Evolutionary conservation across 2,888 invertebrate species (phyloP), one percentile per base, ranked within the genome.

Genomic region (Trichogramma evanescens): DNA sequence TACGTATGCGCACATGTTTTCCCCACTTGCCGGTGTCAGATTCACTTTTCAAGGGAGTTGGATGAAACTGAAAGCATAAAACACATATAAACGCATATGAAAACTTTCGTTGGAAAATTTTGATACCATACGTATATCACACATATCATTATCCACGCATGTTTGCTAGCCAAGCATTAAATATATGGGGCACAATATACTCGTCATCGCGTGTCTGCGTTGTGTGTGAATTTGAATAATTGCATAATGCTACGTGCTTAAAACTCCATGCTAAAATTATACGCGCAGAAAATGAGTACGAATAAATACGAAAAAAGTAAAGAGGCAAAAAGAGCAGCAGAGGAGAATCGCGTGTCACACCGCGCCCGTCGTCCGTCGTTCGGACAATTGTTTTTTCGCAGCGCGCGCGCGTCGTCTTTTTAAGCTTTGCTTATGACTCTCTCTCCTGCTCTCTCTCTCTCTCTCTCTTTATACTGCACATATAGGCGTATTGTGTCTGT

Each of bases 21-120:
- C 55, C 54, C 45, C 26, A 26, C 26, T 26, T 26, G 26, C 54
- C 56, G 46, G 54, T 58, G 48, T 45, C 62, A 54, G 58, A 58
- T 61, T 64, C 60, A 58, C 62, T 64, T 64, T 64, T 64, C 62
- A 64, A 64, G 64, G 62, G 62, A 63, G 8, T 9, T 41, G 9
- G 51, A 44, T 50, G 64, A 64, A 64, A 64, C 59, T 56, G 64
- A 64, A 64, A 64, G 64, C 61, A 64, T 57, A 63, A 57, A 59
- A 56, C 50, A 42, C 13, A 38, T 42, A 26, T 48, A 13, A 10
- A 6, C n/a, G 45, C 53, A 43, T 45, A 57, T 52, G 42, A 26
- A 26, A 26, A 26, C 26, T 26, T 26, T 26, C 26, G 26, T 26
- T 26, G 26, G 26, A 26, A 26, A 26, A 54, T 57, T 62, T 62